These are phyloP conservation scores for Pristionchus fissidentatus DNA, from an alignment of 2,888 invertebrate species.

Conservation along the genomic window DNA sequence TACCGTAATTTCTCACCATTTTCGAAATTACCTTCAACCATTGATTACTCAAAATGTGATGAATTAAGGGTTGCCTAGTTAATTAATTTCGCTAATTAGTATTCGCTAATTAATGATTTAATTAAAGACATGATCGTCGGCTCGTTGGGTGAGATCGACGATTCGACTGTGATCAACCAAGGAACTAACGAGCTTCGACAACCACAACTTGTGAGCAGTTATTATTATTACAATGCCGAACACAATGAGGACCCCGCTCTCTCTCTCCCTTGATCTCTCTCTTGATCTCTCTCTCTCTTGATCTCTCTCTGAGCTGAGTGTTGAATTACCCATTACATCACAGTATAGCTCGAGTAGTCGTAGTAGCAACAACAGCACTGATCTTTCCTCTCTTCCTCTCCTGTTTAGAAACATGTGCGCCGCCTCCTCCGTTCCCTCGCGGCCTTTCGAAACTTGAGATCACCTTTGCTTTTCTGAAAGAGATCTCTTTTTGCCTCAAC, in stretches of 20 bases:
- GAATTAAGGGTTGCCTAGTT: background rate
- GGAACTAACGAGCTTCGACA: conserved; percentile 52
- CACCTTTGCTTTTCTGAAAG: conserved; percentile 19
- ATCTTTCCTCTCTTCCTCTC: background rate
- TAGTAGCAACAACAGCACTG: background rate
- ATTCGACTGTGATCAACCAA: conserved; percentile 52
- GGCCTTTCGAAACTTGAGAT: background rate
- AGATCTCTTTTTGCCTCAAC: conserved; percentile 15
- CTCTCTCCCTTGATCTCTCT: background rate
- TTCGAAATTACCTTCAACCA: too few relatives aligned
- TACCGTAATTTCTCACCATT: too few relatives aligned
- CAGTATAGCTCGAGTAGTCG: too few relatives aligned
- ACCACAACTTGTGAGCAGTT: conserved; percentile 53
- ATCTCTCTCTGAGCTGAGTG: too few relatives aligned
- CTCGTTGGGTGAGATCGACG: conserved; percentile 53
- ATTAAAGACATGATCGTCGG: conserved; percentile 54
- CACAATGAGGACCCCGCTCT: too few relatives aligned
- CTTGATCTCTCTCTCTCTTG: background rate
- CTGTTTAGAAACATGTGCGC: conserved; percentile 15
- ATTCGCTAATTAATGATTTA: background rate
- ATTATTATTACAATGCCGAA: background rate
- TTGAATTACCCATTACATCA: too few relatives aligned
- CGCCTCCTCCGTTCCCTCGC: background rate
- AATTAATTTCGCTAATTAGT: background rate
- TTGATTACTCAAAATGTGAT: background rate